Percentiles rank a stretch among this genome's conserved stretches.
Conservation (phyloP, 2,113 vertebrate genomes). For the Hiodon tergisus region DNA sequence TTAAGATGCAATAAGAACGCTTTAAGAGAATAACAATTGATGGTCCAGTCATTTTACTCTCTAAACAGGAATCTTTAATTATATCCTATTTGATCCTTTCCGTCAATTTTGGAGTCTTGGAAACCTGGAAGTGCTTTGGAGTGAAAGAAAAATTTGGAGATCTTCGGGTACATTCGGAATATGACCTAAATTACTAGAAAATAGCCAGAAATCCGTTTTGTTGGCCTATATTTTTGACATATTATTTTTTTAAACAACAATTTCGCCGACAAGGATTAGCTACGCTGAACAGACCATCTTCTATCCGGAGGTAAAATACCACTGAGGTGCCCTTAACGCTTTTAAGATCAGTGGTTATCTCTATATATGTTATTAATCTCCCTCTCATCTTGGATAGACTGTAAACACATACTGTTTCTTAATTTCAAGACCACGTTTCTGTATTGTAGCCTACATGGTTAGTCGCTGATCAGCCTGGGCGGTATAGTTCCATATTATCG, state of each 20-base stretch:
- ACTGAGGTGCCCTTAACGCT: background rate
- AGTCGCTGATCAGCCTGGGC: too few species aligned
- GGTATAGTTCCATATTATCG: too few species aligned
- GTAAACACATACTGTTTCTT: too few species aligned
- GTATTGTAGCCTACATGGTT: too few species aligned
- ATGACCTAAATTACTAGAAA: constrained; percentile 42
- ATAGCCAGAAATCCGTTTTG: constrained; percentile 9
- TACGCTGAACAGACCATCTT: constrained; percentile 6
- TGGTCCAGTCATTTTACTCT: too few species aligned
- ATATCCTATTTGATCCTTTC: too few species aligned
- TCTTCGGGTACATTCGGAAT: constrained; percentile 47
- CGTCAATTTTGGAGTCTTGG: constrained; percentile 20
- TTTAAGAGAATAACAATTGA: too few species aligned
- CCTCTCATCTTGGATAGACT: too few species aligned
- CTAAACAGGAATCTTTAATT: too few species aligned
- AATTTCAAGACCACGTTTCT: too few species aligned
- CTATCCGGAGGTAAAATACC: constrained; percentile 34
- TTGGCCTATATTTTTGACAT: background rate
- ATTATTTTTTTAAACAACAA: constrained; percentile 25
- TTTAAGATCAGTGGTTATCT: background rate
- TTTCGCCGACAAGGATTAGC: constrained; percentile 29
- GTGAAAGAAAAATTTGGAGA: constrained; percentile 40
- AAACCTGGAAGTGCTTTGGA: constrained; percentile 55
- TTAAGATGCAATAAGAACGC: constrained; percentile 13
- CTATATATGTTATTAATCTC: background rate